These are phyloP conservation scores for Ennomos erosarius DNA, from an alignment of 2,888 invertebrate species.

Conservation along the genomic window DNA sequence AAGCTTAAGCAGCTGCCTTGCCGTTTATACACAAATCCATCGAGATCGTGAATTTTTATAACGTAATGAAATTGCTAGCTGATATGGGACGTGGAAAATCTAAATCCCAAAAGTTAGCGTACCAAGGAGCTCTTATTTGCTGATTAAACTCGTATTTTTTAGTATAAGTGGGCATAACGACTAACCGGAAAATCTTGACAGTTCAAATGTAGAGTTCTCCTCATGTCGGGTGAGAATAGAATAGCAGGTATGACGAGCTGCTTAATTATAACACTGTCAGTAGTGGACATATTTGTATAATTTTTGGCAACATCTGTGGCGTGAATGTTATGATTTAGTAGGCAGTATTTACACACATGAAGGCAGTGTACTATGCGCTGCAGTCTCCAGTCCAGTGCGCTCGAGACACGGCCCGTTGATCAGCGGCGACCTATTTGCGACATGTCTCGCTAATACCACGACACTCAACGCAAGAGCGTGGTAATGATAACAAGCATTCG, in stretches of 20 bases:
- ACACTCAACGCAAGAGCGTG: not conserved
- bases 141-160: too few species aligned
- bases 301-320: not conserved
- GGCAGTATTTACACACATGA: slow-evolving; percentile 15
- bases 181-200: too few species aligned
- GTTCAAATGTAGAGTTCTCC: too few species aligned
- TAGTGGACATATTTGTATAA: not conserved
- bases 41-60: slow-evolving; percentile 9
- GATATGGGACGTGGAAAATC: not conserved
- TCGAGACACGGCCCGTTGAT: slow-evolving; percentile 3
- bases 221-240: too few species aligned
- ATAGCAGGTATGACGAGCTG: too few species aligned
- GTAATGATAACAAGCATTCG: too few species aligned
- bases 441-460: slow-evolving; percentile 7
- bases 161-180: too few species aligned
- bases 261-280: too few species aligned
- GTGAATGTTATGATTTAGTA: not conserved
- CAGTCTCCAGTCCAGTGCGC: slow-evolving; percentile 14
- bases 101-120: not conserved
- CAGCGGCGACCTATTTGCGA: slow-evolving; percentile 6
- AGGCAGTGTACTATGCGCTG: slow-evolving; percentile 7
- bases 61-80: not conserved
- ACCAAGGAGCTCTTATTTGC: not conserved
- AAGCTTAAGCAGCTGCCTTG: too few species aligned
- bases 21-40: too few species aligned